Evolutionary conservation across 1,140 invertebrate genomes (phyloP), one percentile per base, ranked within the genome.

Genomic region (Scaptomyza graminum): DNA sequence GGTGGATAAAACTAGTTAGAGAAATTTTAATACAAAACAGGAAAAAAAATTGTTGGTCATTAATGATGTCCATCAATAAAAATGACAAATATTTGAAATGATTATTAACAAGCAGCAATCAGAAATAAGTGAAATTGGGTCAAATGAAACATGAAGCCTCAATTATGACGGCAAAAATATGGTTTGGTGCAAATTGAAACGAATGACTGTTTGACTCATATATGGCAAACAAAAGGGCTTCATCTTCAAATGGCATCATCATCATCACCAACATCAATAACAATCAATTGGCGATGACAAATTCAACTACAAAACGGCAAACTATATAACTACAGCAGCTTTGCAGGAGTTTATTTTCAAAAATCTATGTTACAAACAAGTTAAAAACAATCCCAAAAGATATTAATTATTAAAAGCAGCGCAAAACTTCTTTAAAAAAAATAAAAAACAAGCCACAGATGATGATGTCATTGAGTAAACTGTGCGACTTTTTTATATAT

Each of bases 231-330:
- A 55, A 55, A 34, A 37, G 72, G 63, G 66, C 62, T 71, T 46
- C 46, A 41, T 41, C 37, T 51, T 69, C 16, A 16, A 49, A 72
- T 83, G 72, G 59, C 80, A 68, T 87, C 83, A 68, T 87, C 83
- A 9, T 9, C 31, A 34, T 9, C 31, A 34, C 1, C 7, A 34
- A 8, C 31, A 87, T 72, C 78, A 87, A 85, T 87, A 85, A 75
- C 71, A 82, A 82, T 85, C 82, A 85, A 85, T 85, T 85, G 82
- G 37, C 83, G 87, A 83, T 85, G 82, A 85, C 82, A 85, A 87
- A 85, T 87, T 87, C 67, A 72, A 59, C 52, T 56, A 55, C 50
- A 71, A 18, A 65, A 57, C 46, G 37, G 47, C 46, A 12, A 39
- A 12, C 12, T 49, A 15, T 49, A 37, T 16, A 12, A 16, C 13